Percentiles rank a stretch among this genome's conserved stretches.
Conservation (phyloP, 2,113 vertebrate genomes). For the Pachypanchax playfairii region DNA sequence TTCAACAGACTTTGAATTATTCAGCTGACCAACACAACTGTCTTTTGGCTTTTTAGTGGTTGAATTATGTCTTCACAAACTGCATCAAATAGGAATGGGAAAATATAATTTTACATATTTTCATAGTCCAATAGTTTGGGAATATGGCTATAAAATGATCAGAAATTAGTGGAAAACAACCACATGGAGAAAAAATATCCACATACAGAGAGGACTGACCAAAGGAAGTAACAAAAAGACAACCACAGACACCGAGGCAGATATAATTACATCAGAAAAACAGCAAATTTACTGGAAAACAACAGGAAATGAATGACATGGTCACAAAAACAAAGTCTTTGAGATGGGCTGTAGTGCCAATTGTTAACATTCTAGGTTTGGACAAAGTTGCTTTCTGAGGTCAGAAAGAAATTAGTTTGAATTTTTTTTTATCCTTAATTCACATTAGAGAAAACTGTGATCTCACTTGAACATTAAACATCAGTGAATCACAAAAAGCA, state of each 20-base stretch:
- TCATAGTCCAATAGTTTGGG: no score
- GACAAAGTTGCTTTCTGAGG: background rate
- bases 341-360: background rate
- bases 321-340: no score
- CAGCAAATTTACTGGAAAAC: background rate
- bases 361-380: background rate
- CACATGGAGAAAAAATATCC: background rate
- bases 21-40: conserved; percentile 32
- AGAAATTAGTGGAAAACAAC: background rate
- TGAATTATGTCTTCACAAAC: conserved; percentile 2
- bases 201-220: background rate
- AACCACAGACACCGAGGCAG: no score
- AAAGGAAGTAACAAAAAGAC: no score
- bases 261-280: background rate
- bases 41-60: conserved; percentile 1
- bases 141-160: no score
- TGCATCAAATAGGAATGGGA: conserved; percentile 16
- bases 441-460: background rate
- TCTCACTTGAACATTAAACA: background rate
- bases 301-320: no score
- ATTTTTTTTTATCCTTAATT: background rate
- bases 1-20: conserved; percentile 51
- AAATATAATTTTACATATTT: background rate
- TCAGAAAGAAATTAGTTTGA: background rate
- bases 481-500: background rate